These are phyloP conservation scores for Pristionchus japonicus DNA, from an alignment of 2,888 invertebrate genomes.

Conservation along the genomic window DNA sequence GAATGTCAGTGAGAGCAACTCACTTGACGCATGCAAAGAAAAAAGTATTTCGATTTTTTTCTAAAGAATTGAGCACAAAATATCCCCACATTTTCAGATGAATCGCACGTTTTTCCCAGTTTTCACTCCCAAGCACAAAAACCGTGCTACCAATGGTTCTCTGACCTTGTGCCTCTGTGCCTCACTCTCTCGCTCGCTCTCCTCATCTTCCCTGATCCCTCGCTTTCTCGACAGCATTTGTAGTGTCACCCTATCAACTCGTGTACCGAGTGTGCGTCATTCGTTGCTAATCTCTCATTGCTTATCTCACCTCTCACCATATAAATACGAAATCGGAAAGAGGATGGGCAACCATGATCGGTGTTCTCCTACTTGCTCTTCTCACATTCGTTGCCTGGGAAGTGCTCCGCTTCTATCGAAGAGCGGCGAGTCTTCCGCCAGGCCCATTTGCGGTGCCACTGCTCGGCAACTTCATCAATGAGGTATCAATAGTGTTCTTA, in stretches of 20 bases:
- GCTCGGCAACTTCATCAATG: conserved; percentile 32
- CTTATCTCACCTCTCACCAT: background rate
- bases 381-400: background rate
- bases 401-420: background rate
- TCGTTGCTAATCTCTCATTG: background rate
- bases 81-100: too few species aligned
- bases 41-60: too few species aligned
- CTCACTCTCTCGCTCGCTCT: background rate
- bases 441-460: conserved; percentile 25
- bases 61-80: too few species aligned
- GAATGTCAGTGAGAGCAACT: too few species aligned
- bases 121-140: background rate
- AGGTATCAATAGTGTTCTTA: background rate
- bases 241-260: background rate
- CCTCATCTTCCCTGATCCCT: background rate
- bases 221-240: background rate
- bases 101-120: background rate
- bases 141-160: background rate
- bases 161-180: background rate
- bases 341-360: background rate
- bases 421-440: background rate
- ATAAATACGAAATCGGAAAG: background rate
- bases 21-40: too few species aligned
- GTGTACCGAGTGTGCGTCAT: background rate
- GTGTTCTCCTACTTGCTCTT: background rate